Conservation (phyloP, 2,113 vertebrate genomes). For the Hippocampus mohnikei region DNA sequence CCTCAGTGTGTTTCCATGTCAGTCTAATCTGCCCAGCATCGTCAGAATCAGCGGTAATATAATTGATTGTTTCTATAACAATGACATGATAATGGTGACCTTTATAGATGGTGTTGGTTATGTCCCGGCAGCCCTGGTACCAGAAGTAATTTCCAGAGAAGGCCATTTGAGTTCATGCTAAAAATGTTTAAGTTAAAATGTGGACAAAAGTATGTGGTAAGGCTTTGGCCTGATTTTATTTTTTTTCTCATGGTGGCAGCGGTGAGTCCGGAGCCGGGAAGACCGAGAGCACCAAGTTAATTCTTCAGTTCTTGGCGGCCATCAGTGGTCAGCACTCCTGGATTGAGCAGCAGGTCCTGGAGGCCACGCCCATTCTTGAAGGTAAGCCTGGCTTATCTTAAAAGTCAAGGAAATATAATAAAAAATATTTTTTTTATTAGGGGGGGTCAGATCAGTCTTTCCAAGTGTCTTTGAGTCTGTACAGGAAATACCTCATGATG, state of each 20-base stretch:
- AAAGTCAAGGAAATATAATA: too few species aligned
- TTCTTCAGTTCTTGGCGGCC: slow-evolving; percentile 93
- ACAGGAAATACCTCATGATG: not conserved
- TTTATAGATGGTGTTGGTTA: too few species aligned
- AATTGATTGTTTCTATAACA: too few species aligned
- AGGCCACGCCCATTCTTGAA: slow-evolving; percentile 96
- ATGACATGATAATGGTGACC: too few species aligned
- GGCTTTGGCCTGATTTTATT: not conserved
- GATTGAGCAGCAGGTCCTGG: slow-evolving; percentile 97
- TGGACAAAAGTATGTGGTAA: not conserved
- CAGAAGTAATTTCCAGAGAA: not conserved
- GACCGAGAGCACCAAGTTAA: slow-evolving; percentile 95
- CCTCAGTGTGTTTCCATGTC: not conserved
- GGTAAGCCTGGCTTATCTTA: slow-evolving; percentile 65
- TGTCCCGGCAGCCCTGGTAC: too few species aligned
- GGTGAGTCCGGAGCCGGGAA: slow-evolving; percentile 96
- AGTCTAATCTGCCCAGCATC: not conserved
- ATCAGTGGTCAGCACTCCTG: slow-evolving; percentile 97
- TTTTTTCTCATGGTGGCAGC: slow-evolving; percentile 56
- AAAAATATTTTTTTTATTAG: too few species aligned
- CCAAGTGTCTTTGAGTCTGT: not conserved
- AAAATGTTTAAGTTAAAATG: not conserved
- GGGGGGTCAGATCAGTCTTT: too few species aligned
- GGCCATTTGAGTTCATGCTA: not conserved
- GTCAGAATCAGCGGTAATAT: too few species aligned